Evolutionary conservation across 2,888 invertebrate genomes (phyloP).

Genomic region (Osmoderma eremita): DNA sequence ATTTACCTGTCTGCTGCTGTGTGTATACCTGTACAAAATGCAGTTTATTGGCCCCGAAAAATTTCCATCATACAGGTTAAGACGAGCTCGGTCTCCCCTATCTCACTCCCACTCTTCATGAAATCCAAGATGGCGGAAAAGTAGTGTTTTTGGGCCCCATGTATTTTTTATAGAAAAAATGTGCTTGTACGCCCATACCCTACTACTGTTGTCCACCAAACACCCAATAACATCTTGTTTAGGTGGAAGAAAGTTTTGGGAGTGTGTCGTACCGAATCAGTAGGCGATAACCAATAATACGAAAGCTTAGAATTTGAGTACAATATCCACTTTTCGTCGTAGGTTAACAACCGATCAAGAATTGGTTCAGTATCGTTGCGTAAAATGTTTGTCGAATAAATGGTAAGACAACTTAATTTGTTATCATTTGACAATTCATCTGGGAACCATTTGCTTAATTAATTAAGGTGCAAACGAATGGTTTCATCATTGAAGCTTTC

Average conservation of each 20-base stretch:
- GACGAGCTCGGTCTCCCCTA: background rate
- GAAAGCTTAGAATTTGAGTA: background rate
- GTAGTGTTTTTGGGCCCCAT: background rate
- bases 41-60: too few relatives aligned
- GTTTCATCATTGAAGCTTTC: too few relatives aligned
- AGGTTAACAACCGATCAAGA: too few relatives aligned
- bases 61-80: too few relatives aligned
- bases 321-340: too few relatives aligned
- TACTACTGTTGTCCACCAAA: background rate
- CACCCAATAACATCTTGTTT: background rate
- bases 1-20: too few relatives aligned
- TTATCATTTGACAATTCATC: background rate
- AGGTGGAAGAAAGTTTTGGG: background rate
- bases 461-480: too few relatives aligned
- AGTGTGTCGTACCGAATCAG: background rate
- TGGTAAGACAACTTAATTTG: background rate
- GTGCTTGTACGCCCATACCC: too few relatives aligned
- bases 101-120: background rate
- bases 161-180: too few relatives aligned
- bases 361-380: background rate
- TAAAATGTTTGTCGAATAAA: background rate
- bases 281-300: background rate
- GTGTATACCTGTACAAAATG: too few relatives aligned
- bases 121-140: background rate
- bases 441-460: background rate